phyloP scores from a whole-genome alignment of 2,113 vertebrate genomes.

The Gallinago media region DNA sequence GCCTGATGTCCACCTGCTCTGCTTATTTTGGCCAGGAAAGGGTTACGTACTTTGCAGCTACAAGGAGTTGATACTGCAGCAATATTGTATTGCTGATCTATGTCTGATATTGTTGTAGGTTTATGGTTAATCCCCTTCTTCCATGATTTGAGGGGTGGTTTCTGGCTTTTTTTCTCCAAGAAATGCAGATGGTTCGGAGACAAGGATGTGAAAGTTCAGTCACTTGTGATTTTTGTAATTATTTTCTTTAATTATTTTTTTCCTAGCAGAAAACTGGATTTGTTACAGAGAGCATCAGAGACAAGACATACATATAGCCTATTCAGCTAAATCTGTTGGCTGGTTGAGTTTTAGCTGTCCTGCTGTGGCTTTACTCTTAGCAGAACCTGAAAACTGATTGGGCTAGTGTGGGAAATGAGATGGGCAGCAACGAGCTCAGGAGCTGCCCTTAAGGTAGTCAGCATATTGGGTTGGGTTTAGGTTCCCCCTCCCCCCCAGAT shows the following conservation, averaged over 20 bases:
- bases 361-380: fast-evolving
- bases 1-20: not conserved
- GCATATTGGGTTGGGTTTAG: not conserved
- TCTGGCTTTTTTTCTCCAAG: not conserved
- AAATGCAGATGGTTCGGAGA: not conserved
- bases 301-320: not conserved
- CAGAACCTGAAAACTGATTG: not conserved
- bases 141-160: not conserved
- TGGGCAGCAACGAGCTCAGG: not conserved
- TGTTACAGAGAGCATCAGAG: not conserved
- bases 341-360: not conserved
- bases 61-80: not conserved
- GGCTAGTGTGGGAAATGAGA: not conserved
- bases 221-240: not conserved
- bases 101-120: fast-evolving
- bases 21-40: not conserved
- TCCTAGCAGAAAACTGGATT: not conserved
- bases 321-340: not conserved
- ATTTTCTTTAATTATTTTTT: not conserved
- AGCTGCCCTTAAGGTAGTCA: not conserved
- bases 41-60: fast-evolving
- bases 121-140: not conserved
- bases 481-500: not conserved
- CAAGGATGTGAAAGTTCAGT: not conserved
- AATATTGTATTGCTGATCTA: not conserved